A percentile compares a stretch with the other conserved stretches of the same genome.
phyloP scores from a whole-genome alignment of 2,797 vertebrate genomes.

The Erpetoichthys calabaricus region DNA sequence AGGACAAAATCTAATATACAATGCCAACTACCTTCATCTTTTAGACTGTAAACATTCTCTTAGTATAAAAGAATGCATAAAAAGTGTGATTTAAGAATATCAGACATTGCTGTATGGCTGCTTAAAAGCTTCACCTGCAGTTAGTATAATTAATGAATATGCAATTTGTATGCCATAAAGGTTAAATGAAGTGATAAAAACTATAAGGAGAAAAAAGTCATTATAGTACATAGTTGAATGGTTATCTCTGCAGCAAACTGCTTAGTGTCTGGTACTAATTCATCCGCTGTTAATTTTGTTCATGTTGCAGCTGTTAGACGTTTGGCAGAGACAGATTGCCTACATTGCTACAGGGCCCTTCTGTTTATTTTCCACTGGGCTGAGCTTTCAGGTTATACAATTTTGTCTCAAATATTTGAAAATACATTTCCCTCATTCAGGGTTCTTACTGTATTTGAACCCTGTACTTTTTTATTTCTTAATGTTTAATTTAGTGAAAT shows the following conservation, averaged over 20 bases:
- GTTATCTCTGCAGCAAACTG: constrained; percentile 43
- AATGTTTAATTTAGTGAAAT: too few relatives aligned
- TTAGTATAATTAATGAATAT: constrained; percentile 4
- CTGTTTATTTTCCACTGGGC: constrained; percentile 77
- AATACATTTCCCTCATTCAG: constrained; percentile 11
- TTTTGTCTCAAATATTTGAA: constrained; percentile 58
- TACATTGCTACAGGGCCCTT: constrained; percentile 80
- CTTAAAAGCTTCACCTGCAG: neutral
- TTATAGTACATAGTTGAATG: constrained; percentile 13
- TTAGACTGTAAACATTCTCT: too few relatives aligned
- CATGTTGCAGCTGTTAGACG: constrained; percentile 82
- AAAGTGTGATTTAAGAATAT: too few relatives aligned
- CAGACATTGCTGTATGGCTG: too few relatives aligned
- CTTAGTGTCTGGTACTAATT: constrained; percentile 85
- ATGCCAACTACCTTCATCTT: too few relatives aligned
- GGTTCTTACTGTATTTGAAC: too few relatives aligned
- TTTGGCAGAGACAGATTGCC: constrained; percentile 74
- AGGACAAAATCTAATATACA: too few relatives aligned
- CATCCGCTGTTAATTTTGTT: constrained; percentile 94
- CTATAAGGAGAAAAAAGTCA: constrained; percentile 5
- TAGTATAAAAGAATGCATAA: too few relatives aligned
- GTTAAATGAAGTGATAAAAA: constrained; percentile 3
- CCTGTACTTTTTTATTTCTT: too few relatives aligned
- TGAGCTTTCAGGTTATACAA: constrained; percentile 63
- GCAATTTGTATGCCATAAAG: neutral